Percentiles rank a stretch among this genome's conserved stretches.
Conservation (phyloP, 2,113 vertebrate species). For the Carettochelys insculpta region DNA sequence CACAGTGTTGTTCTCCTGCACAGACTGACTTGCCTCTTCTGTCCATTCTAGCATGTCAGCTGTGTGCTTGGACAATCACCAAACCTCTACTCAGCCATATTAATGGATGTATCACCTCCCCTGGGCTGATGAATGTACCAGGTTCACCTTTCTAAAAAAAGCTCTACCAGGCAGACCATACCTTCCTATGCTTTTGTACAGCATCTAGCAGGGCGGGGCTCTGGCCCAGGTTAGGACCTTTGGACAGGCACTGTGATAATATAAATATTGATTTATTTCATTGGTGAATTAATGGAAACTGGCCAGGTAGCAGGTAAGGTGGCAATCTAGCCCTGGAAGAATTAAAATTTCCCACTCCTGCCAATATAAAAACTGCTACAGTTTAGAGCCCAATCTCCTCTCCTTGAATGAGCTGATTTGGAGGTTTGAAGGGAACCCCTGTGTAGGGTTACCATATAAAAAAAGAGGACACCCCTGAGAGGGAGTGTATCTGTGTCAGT, state of each 20-base stretch:
- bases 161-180: not conserved
- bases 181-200: not conserved
- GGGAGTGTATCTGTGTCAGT: no score
- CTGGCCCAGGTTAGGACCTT: not conserved
- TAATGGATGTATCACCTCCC: not conserved
- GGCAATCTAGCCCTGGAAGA: not conserved
- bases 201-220: not conserved
- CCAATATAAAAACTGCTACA: not conserved
- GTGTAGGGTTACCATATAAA: no score
- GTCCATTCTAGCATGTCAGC: not conserved
- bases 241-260: not conserved
- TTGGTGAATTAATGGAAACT: not conserved
- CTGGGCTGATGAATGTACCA: rapidly evolving
- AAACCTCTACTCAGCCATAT: not conserved
- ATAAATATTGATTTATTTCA: not conserved
- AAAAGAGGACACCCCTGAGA: no score
- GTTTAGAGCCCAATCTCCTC: not conserved
- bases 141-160: not conserved
- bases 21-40: rapidly evolving
- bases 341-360: not conserved
- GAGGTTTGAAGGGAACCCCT: not conserved
- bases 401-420: not conserved
- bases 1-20: not conserved
- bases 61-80: not conserved
- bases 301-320: not conserved